phyloP scores from a whole-genome alignment of 2,888 invertebrate genomes.

The Dryococelus australis region DNA sequence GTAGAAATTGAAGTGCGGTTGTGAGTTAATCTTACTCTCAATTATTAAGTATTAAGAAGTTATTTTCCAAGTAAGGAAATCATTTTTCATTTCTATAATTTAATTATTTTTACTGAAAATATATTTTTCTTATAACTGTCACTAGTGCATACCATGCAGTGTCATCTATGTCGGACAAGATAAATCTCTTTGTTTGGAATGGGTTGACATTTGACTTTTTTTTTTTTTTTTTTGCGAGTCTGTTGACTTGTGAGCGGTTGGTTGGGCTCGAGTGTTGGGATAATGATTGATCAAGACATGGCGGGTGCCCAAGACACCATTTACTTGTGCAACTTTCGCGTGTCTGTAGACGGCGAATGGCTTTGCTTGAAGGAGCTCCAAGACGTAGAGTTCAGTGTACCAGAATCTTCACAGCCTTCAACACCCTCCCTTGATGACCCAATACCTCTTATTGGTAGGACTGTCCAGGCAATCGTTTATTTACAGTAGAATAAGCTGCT shows the following conservation, averaged over 20 bases:
- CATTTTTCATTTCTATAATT: neutral
- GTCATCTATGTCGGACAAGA: neutral
- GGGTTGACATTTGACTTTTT: neutral
- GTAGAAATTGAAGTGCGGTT: neutral
- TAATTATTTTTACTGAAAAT: neutral
- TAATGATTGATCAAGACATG: constrained; percentile 65
- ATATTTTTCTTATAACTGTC: neutral
- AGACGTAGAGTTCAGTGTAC: constrained; percentile 82
- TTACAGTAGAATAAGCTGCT: too few relatives aligned
- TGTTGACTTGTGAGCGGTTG: neutral
- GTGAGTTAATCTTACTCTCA: neutral
- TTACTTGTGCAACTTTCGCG: constrained; percentile 96
- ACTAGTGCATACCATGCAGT: neutral
- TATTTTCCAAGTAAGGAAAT: neutral
- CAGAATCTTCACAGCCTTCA: constrained; percentile 72
- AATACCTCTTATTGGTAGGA: constrained; percentile 56
- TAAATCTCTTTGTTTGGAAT: neutral
- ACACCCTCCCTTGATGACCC: constrained; percentile 70
- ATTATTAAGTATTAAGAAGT: neutral
- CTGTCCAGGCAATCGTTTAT: neutral
- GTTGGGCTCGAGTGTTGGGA: constrained; percentile 4
- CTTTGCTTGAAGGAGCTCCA: constrained; percentile 92
- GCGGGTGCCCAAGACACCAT: constrained; percentile 94
- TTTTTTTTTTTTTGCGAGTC: neutral
- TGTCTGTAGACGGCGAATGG: constrained; percentile 98